Percentiles rank a stretch among this genome's conserved stretches.
Conservation (phyloP, 2,113 vertebrate species). For the Centropus bengalensis region DNA sequence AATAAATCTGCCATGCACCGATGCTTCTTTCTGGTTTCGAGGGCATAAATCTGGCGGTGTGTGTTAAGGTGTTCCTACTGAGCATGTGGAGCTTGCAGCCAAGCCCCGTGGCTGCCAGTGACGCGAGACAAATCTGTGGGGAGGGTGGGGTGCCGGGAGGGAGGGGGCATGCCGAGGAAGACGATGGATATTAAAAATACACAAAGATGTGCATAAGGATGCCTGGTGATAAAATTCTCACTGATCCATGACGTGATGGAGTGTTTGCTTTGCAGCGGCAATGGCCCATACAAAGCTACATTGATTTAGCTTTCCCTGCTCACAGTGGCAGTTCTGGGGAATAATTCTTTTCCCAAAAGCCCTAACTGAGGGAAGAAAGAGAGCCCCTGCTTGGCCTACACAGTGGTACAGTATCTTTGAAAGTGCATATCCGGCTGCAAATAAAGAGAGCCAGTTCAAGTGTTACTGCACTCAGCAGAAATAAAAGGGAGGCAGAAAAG, state of each 20-base stretch:
- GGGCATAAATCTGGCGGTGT: neutral
- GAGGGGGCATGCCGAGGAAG: neutral
- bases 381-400: slow-evolving; percentile 51
- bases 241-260: slow-evolving; percentile 64
- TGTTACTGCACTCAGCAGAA: slow-evolving; percentile 56
- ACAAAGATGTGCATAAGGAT: slow-evolving; percentile 36
- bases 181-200: slow-evolving; percentile 51
- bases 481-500: slow-evolving; percentile 43
- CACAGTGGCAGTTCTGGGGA: slow-evolving; percentile 54
- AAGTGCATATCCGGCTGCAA: slow-evolving; percentile 47
- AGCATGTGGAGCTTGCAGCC: neutral
- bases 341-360: slow-evolving; percentile 67
- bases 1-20: slow-evolving; percentile 75
- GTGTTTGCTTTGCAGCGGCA: slow-evolving; percentile 67
- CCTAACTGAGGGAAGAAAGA: slow-evolving; percentile 45
- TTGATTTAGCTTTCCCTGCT: slow-evolving; percentile 57
- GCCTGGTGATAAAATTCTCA: slow-evolving; percentile 49
- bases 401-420: slow-evolving; percentile 62
- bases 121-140: neutral
- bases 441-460: slow-evolving; percentile 49
- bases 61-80: neutral
- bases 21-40: neutral
- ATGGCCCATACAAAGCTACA: slow-evolving; percentile 62
- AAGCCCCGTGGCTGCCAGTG: neutral
- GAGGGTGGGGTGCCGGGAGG: slow-evolving; percentile 2